These are phyloP conservation scores for Clupea harengus DNA, from an alignment of 2,113 vertebrate species.

Conservation along the genomic window DNA sequence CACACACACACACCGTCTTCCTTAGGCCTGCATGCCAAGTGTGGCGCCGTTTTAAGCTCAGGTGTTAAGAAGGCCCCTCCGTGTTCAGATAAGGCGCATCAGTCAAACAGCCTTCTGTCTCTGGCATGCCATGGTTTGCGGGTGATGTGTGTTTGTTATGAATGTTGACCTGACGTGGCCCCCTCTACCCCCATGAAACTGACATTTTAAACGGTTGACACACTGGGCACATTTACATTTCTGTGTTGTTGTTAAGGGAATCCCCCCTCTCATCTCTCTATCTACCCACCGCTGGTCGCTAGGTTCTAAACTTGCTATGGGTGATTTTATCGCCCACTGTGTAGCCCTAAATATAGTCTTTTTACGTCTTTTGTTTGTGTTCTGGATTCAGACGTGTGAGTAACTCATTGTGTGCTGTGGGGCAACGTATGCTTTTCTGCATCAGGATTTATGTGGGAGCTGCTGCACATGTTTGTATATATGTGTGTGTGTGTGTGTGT, in stretches of 20 bases:
- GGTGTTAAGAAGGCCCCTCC: slow-evolving; percentile 33
- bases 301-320: not conserved
- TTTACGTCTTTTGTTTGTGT: not conserved
- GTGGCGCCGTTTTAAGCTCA: slow-evolving; percentile 41
- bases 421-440: not conserved
- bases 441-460: slow-evolving; percentile 19
- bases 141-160: not conserved
- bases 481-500: slow-evolving; percentile 26
- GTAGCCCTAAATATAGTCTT: not conserved
- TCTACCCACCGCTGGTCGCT: not conserved
- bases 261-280: not conserved
- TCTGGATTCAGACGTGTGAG: not conserved
- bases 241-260: not conserved
- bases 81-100: not conserved
- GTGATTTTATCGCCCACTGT: not conserved
- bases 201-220: not conserved
- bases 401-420: not conserved
- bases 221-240: not conserved
- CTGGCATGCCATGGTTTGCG: not conserved
- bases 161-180: not conserved
- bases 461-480: slow-evolving; percentile 20
- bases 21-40: not conserved
- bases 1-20: not conserved
- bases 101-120: not conserved
- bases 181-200: not conserved